Base-by-base conservation (phyloP, 64 coral and sea anemone genomes). In the Porites australiensis region DNA sequence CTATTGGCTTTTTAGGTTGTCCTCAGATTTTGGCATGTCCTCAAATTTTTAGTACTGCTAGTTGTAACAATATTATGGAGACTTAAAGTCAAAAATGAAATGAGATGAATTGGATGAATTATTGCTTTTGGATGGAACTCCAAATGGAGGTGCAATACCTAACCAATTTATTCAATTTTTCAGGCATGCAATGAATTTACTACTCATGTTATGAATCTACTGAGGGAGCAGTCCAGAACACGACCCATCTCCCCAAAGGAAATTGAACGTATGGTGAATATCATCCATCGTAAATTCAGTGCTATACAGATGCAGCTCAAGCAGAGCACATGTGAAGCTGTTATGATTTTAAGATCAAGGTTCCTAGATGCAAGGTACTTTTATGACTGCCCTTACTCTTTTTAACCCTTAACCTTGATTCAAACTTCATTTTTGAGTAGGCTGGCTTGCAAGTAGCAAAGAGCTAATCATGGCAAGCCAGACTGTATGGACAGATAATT, bases 301-400 rank as follows among this genome's bases (percentile, higher is more conserved):
- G 98, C 98, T 58, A 99, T 99, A 69, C 98, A 99, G 77, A 99
- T 99, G 98, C 98, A 99, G 51, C 89, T 99, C 10, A 99, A 99
- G 50, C 98, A 99, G 86, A 99, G 98, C 43, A 99, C 98, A 43
- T 99, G 98, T 94, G 98, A 99, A 79, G 98, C 98, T 75, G 98
- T 99, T 5, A 99, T 99, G 98, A 99, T 99, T 70, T 86, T 99
- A 77, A 93, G 98, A 64, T 99, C 98, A 78, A 70, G 98, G 13
- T 99, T 99, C 72, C 77, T 99, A 44, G 98, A 99, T 96, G 98
- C 98, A 92, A 99, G 98, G 98, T 99, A 80, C 57, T 45, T 15
- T 76, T 45, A 76, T 14, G 50, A 64, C 1, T 15, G 5, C 0
- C 43, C 2, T 37, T 37, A 37, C 27, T 1, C 27, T 37, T 37